A percentile compares a stretch with the other conserved stretches of the same genome.
phyloP scores from a whole-genome alignment of 2,888 invertebrate species.

The Chymomyza amoena region DNA sequence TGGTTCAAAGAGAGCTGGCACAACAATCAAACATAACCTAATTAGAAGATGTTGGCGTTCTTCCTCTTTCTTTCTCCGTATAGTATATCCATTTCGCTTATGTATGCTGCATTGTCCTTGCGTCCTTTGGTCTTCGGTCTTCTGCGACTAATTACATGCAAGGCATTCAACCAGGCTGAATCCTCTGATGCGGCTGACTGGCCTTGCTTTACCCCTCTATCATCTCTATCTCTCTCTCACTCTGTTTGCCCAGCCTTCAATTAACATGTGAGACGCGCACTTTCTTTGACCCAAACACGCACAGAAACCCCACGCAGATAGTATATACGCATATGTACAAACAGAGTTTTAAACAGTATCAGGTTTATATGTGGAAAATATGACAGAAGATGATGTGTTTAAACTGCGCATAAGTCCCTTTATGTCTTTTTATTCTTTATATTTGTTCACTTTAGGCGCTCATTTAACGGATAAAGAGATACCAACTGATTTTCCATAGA shows the following conservation, averaged over 20 bases:
- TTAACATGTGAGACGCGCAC: conserved; percentile 63
- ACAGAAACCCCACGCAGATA: conserved; percentile 5
- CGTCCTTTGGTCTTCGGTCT: too few relatives aligned
- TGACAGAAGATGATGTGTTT: not conserved
- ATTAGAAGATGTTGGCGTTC: conserved; percentile 44
- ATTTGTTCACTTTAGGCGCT: too few relatives aligned
- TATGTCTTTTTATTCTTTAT: not conserved
- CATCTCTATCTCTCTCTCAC: not conserved
- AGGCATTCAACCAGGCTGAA: not conserved
- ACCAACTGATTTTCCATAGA: too few relatives aligned
- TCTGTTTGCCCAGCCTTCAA: conserved; percentile 58
- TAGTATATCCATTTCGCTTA: not conserved
- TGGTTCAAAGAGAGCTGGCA: conserved; percentile 1
- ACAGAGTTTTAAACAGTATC: not conserved
- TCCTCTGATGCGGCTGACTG: conserved; percentile 36
- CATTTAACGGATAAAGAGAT: too few relatives aligned
- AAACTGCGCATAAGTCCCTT: not conserved
- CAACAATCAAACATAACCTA: conserved; percentile 72
- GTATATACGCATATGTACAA: not conserved
- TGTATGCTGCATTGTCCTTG: not conserved
- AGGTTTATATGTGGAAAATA: not conserved
- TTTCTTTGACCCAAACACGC: conserved; percentile 53
- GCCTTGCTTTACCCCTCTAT: conserved; percentile 1
- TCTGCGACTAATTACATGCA: too few relatives aligned
- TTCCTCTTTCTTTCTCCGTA: conserved; percentile 1